phyloP scores from a whole-genome alignment of 2,113 vertebrate genomes.

The Lophotis ruficrista region DNA sequence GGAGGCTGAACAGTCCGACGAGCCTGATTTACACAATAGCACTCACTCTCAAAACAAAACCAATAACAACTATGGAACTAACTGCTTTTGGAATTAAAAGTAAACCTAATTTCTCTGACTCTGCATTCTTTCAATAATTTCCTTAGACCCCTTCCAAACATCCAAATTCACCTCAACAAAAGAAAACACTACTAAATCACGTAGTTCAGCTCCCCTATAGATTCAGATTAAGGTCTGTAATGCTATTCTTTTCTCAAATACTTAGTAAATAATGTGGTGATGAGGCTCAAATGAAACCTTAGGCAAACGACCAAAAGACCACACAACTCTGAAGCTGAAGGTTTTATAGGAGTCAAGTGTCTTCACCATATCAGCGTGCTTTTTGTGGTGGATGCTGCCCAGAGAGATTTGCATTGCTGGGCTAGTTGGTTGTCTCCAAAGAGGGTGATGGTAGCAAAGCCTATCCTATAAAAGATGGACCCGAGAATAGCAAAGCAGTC shows the following conservation, averaged over 20 bases:
- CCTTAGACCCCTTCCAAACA: background rate
- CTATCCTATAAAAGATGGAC: background rate
- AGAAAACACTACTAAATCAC: background rate
- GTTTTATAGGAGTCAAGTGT: background rate
- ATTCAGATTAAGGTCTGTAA: background rate
- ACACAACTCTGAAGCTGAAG: background rate
- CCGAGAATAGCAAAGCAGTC: background rate
- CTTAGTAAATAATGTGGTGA: background rate
- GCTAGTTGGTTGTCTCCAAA: background rate
- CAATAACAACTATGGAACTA: background rate
- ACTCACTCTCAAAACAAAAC: background rate
- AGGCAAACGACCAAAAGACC: background rate
- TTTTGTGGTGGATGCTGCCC: background rate
- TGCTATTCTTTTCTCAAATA: background rate
- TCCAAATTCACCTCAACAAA: background rate
- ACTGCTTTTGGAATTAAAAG: background rate
- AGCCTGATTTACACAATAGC: background rate
- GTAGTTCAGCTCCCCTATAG: background rate
- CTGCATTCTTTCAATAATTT: background rate
- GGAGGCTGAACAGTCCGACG: background rate
- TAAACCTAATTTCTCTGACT: background rate
- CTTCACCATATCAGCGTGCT: background rate
- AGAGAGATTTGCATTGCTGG: background rate
- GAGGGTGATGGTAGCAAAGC: background rate
- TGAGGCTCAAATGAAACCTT: background rate